Conservation (phyloP, 2,888 invertebrate genomes). For the Drosophila diplacantha region DNA sequence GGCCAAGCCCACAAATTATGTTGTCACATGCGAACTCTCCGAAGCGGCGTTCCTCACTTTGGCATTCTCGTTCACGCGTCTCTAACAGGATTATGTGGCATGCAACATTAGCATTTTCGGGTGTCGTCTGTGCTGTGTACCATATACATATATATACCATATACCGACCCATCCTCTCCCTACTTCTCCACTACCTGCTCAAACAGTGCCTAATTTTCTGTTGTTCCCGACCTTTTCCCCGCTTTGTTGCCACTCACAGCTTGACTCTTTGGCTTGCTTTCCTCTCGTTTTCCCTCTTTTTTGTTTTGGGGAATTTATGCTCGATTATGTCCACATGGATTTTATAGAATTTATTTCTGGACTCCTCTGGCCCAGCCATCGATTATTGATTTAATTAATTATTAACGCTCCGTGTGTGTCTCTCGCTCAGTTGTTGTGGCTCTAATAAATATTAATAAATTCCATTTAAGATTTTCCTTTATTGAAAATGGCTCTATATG, state of each 20-base stretch:
- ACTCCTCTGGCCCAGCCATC: constrained; percentile 41
- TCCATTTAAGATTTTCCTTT: constrained; percentile 37
- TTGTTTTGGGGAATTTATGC: constrained; percentile 64
- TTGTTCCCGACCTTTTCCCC: constrained; percentile 17
- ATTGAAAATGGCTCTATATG: constrained; percentile 35
- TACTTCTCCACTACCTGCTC: constrained; percentile 28
- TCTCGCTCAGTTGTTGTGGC: constrained; percentile 25
- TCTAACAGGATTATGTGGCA: constrained; percentile 68
- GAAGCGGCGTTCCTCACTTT: constrained; percentile 16
- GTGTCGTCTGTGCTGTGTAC: constrained; percentile 4
- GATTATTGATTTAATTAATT: constrained; percentile 73
- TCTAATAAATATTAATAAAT: constrained; percentile 47
- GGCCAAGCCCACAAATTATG: constrained; percentile 65
- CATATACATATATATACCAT: constrained; percentile 1
- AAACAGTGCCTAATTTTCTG: constrained; percentile 52
- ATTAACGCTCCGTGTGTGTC: constrained; percentile 64
- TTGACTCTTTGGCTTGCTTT: constrained; percentile 41
- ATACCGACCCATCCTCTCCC: constrained; percentile 29
- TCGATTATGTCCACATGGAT: constrained; percentile 70
- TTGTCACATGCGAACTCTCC: constrained; percentile 64
- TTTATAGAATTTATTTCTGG: constrained; percentile 42
- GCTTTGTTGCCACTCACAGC: constrained; percentile 59
- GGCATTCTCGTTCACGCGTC: constrained; percentile 60
- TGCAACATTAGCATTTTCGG: constrained; percentile 61
- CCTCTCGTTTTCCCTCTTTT: constrained; percentile 10